Evolutionary conservation across 2,113 vertebrate genomes (phyloP), one percentile per base, ranked within the genome.

Genomic region (Cyphomyrus discorhynchus): DNA sequence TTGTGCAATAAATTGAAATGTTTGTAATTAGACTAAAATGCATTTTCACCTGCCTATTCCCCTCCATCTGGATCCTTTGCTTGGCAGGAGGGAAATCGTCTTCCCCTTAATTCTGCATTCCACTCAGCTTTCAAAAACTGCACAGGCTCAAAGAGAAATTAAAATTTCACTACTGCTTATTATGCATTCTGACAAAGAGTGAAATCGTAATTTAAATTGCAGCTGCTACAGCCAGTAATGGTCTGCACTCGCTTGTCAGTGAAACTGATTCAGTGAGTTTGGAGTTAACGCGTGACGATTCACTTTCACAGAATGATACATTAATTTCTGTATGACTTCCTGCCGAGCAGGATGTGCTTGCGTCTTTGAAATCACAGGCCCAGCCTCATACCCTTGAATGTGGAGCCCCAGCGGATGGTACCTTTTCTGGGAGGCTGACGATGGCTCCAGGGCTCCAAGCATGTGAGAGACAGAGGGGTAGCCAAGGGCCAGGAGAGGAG

Each of bases 341-440:
- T 19, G 35, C 74, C 13, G 15, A 80, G 74, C 35, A 0, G 13
- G 74, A 80, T 42, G 35, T 8, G 39, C 39, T 82, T 6, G 3
- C 42, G 8, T 27, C 31, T 82, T 45, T 45, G 77, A 45, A 84
- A 84, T 45, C 39, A 49, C 27, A 5, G 52, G 42, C 52, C 52
- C 13, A 88, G 86, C 89, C 90, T n/a, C 50, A 1, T 17, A 80
- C 50, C 88, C 39, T 21, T 84, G 17, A 42, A 70, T 45, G 89
- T 45, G 87, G 35, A 85, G 62, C 86, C 50, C 53, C 80, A 27
- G 80, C 11, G 47, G 77, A 86, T 58, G 53, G 88, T 53, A 90
- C 91, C 90, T 90, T 92, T 90, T 74, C 56, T 74, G 89, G 45
- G 46, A 88, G 88, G 86, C 83, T 87, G 90, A 70, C 86, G 88